These are phyloP conservation scores for Ophion obscuratus DNA, from an alignment of 2,888 invertebrate species.

Conservation along the genomic window DNA sequence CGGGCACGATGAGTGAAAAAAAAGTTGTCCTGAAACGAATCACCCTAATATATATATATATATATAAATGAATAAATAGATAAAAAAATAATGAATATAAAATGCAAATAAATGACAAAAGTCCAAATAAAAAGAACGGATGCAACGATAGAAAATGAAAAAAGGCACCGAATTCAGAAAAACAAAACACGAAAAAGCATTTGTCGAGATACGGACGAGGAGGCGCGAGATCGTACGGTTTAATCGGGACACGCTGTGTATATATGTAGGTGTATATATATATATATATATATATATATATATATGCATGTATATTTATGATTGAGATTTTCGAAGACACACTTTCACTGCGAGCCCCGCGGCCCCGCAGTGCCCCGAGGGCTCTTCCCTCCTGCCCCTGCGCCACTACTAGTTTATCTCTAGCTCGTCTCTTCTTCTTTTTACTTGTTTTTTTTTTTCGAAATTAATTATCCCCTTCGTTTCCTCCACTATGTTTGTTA, in stretches of 20 bases:
- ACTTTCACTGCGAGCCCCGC: conserved; percentile 65
- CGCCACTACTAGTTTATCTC: not conserved
- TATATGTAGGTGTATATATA: not conserved
- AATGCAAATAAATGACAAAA: too few relatives aligned
- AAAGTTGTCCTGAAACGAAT: too few relatives aligned
- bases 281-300: conserved; percentile 7
- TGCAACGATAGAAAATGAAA: too few relatives aligned
- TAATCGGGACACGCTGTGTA: not conserved
- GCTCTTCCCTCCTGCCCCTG: conserved; percentile 21
- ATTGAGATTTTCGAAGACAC: conserved; percentile 63
- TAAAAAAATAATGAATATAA: too few relatives aligned
- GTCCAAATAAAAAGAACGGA: too few relatives aligned
- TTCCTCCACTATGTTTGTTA: too few relatives aligned
- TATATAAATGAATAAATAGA: too few relatives aligned
- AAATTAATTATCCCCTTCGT: not conserved
- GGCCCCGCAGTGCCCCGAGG: conserved; percentile 34
- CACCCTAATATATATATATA: too few relatives aligned
- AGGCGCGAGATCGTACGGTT: not conserved
- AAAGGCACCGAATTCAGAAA: too few relatives aligned
- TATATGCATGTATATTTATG: conserved; percentile 4
- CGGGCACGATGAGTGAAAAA: too few relatives aligned
- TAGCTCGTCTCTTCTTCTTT: not conserved
- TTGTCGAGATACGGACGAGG: conserved; percentile 10
- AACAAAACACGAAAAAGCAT: too few relatives aligned
- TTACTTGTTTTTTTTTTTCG: not conserved